Evolutionary conservation across 2,888 invertebrate genomes (phyloP).

Genomic region (Opisthograptis luteolata): DNA sequence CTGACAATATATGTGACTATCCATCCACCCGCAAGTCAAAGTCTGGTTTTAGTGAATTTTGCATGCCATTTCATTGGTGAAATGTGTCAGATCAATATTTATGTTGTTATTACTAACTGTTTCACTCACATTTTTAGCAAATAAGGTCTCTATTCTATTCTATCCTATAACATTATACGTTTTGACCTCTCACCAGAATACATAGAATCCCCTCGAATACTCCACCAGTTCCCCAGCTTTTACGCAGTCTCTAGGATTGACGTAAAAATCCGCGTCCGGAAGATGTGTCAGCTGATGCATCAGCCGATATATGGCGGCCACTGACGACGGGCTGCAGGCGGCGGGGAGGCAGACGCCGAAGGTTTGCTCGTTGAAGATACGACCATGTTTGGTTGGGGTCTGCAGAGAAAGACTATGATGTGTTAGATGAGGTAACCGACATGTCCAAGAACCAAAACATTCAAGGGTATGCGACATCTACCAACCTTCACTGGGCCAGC

Average conservation of each 20-base stretch:
- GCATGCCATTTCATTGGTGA: background rate
- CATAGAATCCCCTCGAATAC: constrained; percentile 30
- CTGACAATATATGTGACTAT: too few species aligned
- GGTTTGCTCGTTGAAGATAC: constrained; percentile 38
- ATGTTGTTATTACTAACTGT: too few species aligned
- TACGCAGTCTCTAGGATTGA: constrained; percentile 38
- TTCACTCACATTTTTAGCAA: too few species aligned
- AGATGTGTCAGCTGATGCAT: constrained; percentile 42
- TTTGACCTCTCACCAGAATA: constrained; percentile 43
- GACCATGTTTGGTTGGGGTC: constrained; percentile 36
- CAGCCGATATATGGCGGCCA: constrained; percentile 39
- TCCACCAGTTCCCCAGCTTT: constrained; percentile 24
- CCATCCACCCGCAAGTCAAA: too few species aligned
- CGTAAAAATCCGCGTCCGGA: constrained; percentile 31
- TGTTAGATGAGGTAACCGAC: too few species aligned
- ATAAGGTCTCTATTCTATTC: background rate
- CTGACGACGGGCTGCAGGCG: constrained; percentile 40
- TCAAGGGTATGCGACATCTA: too few species aligned
- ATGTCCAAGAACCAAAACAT: too few species aligned
- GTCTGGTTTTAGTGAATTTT: too few species aligned
- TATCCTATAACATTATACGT: background rate
- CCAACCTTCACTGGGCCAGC: too few species aligned
- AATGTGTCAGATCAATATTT: too few species aligned
- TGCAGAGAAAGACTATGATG: too few species aligned
- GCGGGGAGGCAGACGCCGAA: constrained; percentile 53